Evolutionary conservation across 2,888 invertebrate genomes (phyloP).

Genomic region (Dryococelus australis): DNA sequence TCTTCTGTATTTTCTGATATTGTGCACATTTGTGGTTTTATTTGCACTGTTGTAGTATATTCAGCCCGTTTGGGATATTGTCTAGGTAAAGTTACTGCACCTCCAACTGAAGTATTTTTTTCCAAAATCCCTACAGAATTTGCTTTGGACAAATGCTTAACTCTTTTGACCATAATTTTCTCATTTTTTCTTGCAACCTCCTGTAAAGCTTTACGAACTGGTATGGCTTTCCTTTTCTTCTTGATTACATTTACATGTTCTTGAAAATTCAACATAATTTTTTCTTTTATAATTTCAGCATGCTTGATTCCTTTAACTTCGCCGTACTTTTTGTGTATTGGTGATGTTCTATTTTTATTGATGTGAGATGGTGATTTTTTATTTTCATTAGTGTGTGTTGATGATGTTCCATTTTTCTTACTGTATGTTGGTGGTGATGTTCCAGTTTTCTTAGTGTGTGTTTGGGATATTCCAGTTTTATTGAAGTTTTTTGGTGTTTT

Average conservation of each 20-base stretch:
- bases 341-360: background rate
- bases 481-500: too few species aligned
- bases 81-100: background rate
- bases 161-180: background rate
- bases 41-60: background rate
- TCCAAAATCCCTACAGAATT: too few species aligned
- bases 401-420: too few species aligned
- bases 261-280: background rate
- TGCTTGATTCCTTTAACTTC: background rate
- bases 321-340: background rate
- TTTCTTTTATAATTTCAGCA: background rate
- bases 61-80: background rate
- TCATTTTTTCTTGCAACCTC: background rate
- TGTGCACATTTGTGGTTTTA: background rate
- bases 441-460: too few species aligned
- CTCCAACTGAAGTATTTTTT: background rate
- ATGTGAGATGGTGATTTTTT: too few species aligned
- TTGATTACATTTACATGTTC: background rate
- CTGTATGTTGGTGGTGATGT: too few species aligned
- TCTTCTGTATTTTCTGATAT: background rate
- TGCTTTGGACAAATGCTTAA: too few species aligned
- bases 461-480: too few species aligned
- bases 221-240: background rate
- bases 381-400: too few species aligned
- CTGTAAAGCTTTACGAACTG: background rate